Evolutionary conservation across 2,888 invertebrate species (phyloP).

Genomic region (Stenolophus ochropezus): DNA sequence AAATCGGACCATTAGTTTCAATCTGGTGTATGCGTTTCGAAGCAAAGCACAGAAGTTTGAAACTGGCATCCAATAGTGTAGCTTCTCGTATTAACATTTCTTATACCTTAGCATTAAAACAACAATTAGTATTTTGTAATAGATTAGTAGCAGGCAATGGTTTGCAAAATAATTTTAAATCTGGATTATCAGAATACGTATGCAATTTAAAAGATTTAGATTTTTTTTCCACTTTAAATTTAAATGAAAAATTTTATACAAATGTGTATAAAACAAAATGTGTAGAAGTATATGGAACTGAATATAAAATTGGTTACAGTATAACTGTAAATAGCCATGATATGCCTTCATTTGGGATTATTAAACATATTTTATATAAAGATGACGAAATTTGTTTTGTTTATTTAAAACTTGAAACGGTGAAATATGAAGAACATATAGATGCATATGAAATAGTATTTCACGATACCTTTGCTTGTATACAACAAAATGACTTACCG

Average conservation of each 20-base stretch:
- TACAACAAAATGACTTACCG: background rate
- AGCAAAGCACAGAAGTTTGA: background rate
- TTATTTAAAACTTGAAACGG: slow-evolving; percentile 14
- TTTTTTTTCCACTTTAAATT: background rate
- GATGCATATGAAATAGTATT: slow-evolving; percentile 5
- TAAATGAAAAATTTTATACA: background rate
- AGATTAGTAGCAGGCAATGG: background rate
- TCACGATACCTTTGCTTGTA: background rate
- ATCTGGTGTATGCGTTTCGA: background rate
- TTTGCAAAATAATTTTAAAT: background rate
- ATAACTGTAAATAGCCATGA: background rate
- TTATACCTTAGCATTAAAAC: background rate
- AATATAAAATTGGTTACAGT: background rate
- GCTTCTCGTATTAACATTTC: background rate
- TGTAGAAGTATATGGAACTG: background rate
- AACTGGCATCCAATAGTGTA: background rate
- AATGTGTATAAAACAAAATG: background rate
- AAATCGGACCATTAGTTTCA: background rate
- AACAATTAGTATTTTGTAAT: background rate
- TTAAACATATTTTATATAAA: background rate
- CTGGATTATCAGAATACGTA: background rate
- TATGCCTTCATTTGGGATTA: background rate
- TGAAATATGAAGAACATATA: slow-evolving; percentile 2
- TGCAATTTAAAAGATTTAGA: background rate
- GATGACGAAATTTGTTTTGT: background rate